phyloP scores from a whole-genome alignment of 2,113 vertebrate species.

The Carlito syrichta region DNA sequence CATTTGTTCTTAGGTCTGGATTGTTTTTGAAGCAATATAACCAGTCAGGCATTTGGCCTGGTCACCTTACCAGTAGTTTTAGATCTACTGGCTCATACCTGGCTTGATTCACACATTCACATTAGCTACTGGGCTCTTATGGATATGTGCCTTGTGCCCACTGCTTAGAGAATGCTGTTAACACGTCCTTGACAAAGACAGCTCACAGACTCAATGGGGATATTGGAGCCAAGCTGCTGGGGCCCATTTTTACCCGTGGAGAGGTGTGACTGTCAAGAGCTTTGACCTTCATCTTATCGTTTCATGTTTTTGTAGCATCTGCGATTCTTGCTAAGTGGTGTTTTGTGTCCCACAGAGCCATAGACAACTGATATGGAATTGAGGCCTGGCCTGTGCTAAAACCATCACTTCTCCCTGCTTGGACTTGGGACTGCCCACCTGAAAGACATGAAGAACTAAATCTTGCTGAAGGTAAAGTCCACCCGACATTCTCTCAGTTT shows the following conservation, averaged over 20 bases:
- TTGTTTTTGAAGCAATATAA: neutral
- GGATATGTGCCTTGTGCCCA: neutral
- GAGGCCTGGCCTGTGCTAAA: neutral
- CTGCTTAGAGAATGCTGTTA: neutral
- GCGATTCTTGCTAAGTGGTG: neutral
- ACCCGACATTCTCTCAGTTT: neutral
- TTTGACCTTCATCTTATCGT: neutral
- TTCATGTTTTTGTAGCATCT: neutral
- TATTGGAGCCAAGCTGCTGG: too few relatives aligned
- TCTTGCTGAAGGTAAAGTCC: neutral
- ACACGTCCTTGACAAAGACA: rapidly evolving
- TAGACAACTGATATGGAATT: neutral
- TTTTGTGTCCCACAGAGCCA: too few relatives aligned
- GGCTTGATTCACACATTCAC: neutral
- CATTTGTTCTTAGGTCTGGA: neutral
- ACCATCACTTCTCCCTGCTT: neutral
- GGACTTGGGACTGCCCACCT: neutral
- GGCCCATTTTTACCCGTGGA: neutral
- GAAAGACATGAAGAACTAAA: neutral
- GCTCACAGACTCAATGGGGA: neutral
- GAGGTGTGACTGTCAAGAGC: neutral
- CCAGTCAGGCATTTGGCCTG: neutral
- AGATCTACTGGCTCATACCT: neutral
- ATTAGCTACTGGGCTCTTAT: neutral
- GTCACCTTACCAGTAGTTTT: neutral